Conservation (phyloP, 2,797 vertebrate species). For the Erpetoichthys calabaricus region DNA sequence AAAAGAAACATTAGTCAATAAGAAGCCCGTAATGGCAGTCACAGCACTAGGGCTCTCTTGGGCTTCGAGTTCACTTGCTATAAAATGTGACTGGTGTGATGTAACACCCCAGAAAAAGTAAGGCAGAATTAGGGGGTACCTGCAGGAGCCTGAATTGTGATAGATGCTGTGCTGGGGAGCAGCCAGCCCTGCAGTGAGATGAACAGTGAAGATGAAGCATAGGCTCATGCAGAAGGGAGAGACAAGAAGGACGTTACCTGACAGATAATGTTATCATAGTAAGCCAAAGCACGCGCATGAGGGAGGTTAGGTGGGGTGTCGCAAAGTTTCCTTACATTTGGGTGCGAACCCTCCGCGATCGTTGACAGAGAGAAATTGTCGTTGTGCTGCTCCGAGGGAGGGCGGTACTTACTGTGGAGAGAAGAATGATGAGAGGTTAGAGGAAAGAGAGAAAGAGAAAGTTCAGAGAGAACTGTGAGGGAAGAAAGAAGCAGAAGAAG, state of each 20-base stretch:
- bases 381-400: constrained; percentile 91
- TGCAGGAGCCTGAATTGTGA: too few species aligned
- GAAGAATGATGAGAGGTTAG: constrained; percentile 16
- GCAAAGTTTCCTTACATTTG: constrained; percentile 89
- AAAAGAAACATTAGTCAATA: too few species aligned
- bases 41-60: too few species aligned
- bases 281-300: constrained; percentile 77
- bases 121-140: too few species aligned
- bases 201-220: constrained; percentile 23
- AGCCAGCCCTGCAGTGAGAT: constrained; percentile 5
- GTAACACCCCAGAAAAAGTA: too few species aligned
- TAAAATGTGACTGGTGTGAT: too few species aligned
- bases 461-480: background rate
- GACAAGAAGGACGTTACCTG: constrained; percentile 71
- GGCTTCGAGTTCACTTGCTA: too few species aligned
- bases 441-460: constrained; percentile 11
- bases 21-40: too few species aligned
- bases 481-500: constrained; percentile 1
- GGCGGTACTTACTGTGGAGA: constrained; percentile 75
- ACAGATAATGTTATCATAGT: constrained; percentile 84
- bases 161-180: too few species aligned
- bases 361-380: constrained; percentile 99
- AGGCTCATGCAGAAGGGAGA: constrained; percentile 42
- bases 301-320: constrained; percentile 66
- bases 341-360: constrained; percentile 96